Conservation (phyloP, 2,888 invertebrate species). For the Troides oblongomaculatus region DNA sequence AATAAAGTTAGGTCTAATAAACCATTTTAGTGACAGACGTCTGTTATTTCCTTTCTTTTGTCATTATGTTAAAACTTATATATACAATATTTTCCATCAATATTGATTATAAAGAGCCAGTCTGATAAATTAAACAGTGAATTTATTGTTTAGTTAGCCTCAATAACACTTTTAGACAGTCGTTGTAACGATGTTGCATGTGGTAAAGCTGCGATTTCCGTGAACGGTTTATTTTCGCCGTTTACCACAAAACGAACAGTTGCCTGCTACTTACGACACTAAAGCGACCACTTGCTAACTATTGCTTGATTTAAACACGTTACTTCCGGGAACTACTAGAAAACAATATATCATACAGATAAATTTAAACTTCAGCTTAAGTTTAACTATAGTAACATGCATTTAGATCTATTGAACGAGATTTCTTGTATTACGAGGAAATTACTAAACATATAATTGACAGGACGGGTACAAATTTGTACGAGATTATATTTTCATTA, state of each 20-base stretch:
- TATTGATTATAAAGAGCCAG: background rate
- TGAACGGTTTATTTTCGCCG: constrained; percentile 23
- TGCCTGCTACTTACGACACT: constrained; percentile 16
- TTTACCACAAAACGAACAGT: constrained; percentile 24
- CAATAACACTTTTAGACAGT: constrained; percentile 22
- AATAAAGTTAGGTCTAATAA: background rate
- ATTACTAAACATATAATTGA: too few relatives aligned
- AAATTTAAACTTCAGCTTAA: background rate
- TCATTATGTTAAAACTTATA: background rate
- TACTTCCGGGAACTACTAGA: background rate
- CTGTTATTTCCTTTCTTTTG: background rate
- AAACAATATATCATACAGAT: background rate
- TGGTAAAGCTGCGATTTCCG: constrained; percentile 23
- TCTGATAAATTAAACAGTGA: background rate
- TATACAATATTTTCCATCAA: background rate
- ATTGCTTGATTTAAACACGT: constrained; percentile 21
- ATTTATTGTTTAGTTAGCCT: constrained; percentile 21
- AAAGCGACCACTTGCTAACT: background rate
- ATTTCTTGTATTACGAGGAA: too few relatives aligned
- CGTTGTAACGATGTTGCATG: constrained; percentile 19
- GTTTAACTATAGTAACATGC: too few relatives aligned
- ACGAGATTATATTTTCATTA: too few relatives aligned
- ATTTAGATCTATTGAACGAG: too few relatives aligned
- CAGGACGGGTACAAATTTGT: too few relatives aligned
- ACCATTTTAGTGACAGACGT: background rate